Base-by-base conservation (phyloP, 2,888 invertebrate species). In the Branchipolynoe longqiensis region DNA sequence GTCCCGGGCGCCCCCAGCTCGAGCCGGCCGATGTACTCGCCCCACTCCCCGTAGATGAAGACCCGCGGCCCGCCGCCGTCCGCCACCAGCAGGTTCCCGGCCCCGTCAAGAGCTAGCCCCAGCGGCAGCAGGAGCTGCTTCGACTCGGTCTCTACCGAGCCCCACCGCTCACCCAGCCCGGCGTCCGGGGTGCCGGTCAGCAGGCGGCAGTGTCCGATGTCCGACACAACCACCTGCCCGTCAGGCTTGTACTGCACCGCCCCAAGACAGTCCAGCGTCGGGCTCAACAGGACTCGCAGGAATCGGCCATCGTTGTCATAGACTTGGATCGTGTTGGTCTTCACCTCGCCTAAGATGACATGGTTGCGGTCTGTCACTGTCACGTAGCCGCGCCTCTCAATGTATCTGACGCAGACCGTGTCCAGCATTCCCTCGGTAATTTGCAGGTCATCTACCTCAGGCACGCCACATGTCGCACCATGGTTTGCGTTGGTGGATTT, bases 1-100 rank as follows among this genome's bases (percentile, higher is more conserved):
- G 12, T 22, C 38, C 33, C 6, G 12, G 41, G n/a, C 1, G 78
- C 14, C 1, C 25, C 41, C 1, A 78, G 48, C 28, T 78, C 78
- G n/a, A 78, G 18, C 28, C 28, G 31, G n/a, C 48, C 41, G 8
- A 78, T 28, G 28, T 48, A 48, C 22, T 78, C 78, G 6, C 78
- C 78, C 18, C 28, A 78, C 28, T 78, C 78, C 4, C 78, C 78
- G 22, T 78, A 78, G 28, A 78, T 54, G 28, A 78, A 78, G 4
- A 78, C 78, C 54, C 28, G 41, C 12, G 78, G 78, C 22, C 78
- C 78, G 3, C 48, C 78, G 28, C 78, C 78, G 28, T 78, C 78
- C 8, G 78, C 78, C 1, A 78, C 78, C 0, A 78, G 54, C 12
- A 78, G 54, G 28, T 78, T 78, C n/a, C 78, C 78, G 4, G 4